Conservation (phyloP, 2,797 vertebrate genomes). For the Neopelma chrysocephalum region DNA sequence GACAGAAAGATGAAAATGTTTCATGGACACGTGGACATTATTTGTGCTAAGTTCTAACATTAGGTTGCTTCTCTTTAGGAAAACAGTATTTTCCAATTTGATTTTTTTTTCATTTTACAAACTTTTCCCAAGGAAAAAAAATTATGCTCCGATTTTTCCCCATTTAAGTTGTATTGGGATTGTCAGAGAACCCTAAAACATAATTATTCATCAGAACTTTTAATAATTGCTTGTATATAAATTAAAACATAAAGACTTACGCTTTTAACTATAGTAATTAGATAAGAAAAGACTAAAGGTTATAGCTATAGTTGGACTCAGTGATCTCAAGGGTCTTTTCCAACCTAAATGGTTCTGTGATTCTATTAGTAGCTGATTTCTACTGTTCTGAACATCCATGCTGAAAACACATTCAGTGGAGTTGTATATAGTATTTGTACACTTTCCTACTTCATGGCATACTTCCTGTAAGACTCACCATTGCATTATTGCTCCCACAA, state of each 20-base stretch:
- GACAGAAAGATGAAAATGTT: background rate
- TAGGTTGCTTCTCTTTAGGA: background rate
- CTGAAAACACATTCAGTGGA: background rate
- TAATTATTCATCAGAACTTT: background rate
- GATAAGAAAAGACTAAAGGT: background rate
- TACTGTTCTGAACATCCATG: background rate
- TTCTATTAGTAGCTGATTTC: background rate
- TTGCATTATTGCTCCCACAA: background rate
- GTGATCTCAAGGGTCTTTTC: background rate
- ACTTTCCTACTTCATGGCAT: background rate
- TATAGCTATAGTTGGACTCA: fast-evolving
- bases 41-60: background rate
- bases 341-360: background rate
- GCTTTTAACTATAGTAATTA: background rate
- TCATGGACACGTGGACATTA: background rate
- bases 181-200: background rate
- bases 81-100: background rate
- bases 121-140: background rate
- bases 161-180: background rate
- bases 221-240: background rate
- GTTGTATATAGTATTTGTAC: background rate
- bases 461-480: background rate
- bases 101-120: background rate
- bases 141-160: background rate
- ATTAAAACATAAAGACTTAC: background rate